Percentiles rank a stretch among this genome's conserved stretches.
These are phyloP conservation scores for Neopelma chrysocephalum DNA, from an alignment of 2,797 vertebrate genomes.

Conservation along the genomic window DNA sequence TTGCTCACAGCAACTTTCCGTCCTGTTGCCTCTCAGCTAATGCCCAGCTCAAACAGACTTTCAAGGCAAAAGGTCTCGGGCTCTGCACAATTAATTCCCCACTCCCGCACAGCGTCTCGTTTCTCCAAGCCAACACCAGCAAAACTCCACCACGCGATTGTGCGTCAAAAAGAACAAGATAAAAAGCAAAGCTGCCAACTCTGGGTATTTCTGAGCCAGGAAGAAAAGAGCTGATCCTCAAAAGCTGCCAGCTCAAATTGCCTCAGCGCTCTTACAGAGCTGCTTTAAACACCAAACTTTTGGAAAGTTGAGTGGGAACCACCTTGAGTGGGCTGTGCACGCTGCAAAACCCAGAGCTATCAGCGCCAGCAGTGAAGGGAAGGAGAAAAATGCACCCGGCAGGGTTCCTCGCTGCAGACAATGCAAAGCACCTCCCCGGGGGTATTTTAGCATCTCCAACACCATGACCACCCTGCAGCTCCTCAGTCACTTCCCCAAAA, in stretches of 20 bases:
- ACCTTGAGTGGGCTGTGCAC: background rate
- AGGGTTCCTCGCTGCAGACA: background rate
- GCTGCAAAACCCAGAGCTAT: background rate
- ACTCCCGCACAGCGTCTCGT: background rate
- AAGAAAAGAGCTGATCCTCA: background rate
- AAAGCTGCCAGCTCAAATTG: background rate
- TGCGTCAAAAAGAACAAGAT: background rate
- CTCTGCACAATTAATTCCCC: background rate
- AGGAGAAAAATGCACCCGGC: background rate
- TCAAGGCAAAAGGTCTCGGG: constrained; percentile 13
- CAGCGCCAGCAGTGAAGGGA: background rate
- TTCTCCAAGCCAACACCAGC: background rate
- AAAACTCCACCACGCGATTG: background rate
- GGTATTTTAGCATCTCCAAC: background rate
- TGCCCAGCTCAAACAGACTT: constrained; percentile 6
- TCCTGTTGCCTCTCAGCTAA: background rate
- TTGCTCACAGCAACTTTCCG: constrained; percentile 30
- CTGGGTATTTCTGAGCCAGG: background rate
- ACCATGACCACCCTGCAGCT: background rate
- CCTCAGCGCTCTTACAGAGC: background rate
- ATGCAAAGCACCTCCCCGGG: background rate
- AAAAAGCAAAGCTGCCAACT: background rate
- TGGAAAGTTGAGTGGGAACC: constrained; percentile 43
- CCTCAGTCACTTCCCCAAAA: background rate
- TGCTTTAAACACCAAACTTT: background rate